Base-by-base conservation (phyloP, 2,113 vertebrate genomes). In the Podocnemis expansa region DNA sequence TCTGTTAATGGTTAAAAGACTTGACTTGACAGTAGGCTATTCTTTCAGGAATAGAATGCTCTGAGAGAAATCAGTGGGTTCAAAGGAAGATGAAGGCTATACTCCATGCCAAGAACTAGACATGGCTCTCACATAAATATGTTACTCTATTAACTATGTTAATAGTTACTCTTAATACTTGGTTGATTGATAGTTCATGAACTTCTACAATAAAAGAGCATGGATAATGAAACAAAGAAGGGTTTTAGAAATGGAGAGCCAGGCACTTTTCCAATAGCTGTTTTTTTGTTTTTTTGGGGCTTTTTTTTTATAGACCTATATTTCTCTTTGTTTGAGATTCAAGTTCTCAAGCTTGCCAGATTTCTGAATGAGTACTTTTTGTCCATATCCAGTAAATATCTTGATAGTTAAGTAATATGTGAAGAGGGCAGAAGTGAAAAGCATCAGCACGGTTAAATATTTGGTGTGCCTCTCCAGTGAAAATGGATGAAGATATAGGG, bases 41-140 rank as follows among this genome's bases (percentile, higher is more conserved):
- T 97, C 96, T 97, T 90, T 87, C 88, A 88, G 54, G 96, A 85
- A 78, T 82, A 83, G 93, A 94, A 95, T 54, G 34, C 27, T 82
- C 52, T 13, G 16, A 51, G 82, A 96, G 58, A 25, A 93, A 54
- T 84, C 83, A 81, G 89, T 87, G 81, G 90, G 88, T 84, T 91
- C 91, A 84, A 45, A 91, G 93, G 58, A 84, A 94, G 67, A 84
- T 85, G 63, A 87, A 91, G 90, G 82, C 93, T 88, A 1, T 10
- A 14, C 8, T 6, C 0, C 12, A 21, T 94, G 94, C 94, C 52
- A 91, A 91, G 95, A 88, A 79, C 81, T 45, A 86, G 91, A 85
- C 91, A 91, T 47, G n/a, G 24, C 89, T 94, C 94, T 89, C 97
- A 92, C 94, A 97, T 95, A 97, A 97, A 93, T 80, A 87, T 27